phyloP scores from a whole-genome alignment of 2,113 vertebrate genomes.

The Piprites chloris region DNA sequence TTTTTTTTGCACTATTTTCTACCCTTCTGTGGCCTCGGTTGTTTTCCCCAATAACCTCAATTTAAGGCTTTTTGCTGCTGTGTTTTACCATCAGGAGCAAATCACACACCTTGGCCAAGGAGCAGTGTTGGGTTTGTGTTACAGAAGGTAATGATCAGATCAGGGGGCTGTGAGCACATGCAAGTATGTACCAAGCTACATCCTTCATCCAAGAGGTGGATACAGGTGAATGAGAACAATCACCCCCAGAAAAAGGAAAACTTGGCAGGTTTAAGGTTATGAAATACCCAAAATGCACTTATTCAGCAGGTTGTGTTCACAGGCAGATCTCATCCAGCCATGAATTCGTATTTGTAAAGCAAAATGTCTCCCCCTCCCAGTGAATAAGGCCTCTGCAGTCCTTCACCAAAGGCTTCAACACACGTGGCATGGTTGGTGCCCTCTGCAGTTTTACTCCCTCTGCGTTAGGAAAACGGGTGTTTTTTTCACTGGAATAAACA shows the following conservation, averaged over 20 bases:
- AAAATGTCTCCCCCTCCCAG: not conserved
- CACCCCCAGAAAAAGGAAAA: not conserved
- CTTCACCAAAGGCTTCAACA: not conserved
- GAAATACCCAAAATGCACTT: not conserved
- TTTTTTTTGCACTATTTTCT: not conserved
- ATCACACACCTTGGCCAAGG: not conserved
- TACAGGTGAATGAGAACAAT: not conserved
- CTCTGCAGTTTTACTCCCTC: not conserved
- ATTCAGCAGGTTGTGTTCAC: not conserved
- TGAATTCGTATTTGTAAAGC: not conserved
- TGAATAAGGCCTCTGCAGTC: not conserved
- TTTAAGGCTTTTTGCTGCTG: not conserved
- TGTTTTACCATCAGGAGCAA: not conserved
- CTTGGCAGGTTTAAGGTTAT: not conserved
- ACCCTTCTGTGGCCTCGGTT: not conserved
- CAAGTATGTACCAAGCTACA: accelerated
- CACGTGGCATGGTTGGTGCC: accelerated
- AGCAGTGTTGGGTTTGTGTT: not conserved
- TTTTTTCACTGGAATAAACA: not conserved
- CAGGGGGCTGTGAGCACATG: accelerated
- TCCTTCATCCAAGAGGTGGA: not conserved
- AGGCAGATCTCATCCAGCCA: not conserved
- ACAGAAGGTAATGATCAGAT: accelerated
- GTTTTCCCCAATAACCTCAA: not conserved
- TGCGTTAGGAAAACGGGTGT: not conserved